These are phyloP conservation scores for Syrphus vitripennis DNA, from an alignment of 2,888 invertebrate genomes.

Conservation along the genomic window DNA sequence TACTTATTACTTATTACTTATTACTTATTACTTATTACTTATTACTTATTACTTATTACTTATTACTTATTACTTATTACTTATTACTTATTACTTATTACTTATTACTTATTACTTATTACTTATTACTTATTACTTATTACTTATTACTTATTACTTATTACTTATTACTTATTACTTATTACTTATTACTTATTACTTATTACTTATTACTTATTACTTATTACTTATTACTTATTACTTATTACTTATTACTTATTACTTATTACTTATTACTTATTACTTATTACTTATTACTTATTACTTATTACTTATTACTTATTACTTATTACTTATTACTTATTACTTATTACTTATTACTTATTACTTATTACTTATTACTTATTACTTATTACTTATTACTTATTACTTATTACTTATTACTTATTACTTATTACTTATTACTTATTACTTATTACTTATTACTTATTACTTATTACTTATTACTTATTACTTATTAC, in stretches of 20 bases:
- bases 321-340: background rate
- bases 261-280: background rate
- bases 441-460: background rate
- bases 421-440: background rate
- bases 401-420: background rate
- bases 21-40: background rate
- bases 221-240: background rate
- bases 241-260: background rate
- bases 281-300: background rate
- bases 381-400: background rate
- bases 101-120: background rate
- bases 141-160: background rate
- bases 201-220: background rate
- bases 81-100: background rate
- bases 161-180: background rate
- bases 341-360: background rate
- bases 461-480: background rate
- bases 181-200: background rate
- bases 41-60: background rate
- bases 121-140: background rate
- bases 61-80: background rate
- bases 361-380: background rate
- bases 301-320: background rate
- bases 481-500: too few species aligned
- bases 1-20: background rate